Conservation (phyloP, 2,113 vertebrate species). For the Telmatochromis sp. region DNA sequence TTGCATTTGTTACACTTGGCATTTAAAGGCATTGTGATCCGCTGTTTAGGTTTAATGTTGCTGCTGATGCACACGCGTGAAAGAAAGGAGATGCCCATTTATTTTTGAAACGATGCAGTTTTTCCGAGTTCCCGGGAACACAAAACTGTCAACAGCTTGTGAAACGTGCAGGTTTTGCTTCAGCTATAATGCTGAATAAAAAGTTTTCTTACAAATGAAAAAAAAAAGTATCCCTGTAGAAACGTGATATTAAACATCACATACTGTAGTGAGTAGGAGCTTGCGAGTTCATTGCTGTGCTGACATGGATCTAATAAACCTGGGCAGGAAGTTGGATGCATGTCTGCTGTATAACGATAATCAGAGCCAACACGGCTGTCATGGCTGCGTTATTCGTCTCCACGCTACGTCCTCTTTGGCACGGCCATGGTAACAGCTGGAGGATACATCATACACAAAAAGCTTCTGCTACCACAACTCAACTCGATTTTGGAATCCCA, state of each 20-base stretch:
- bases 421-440: background rate
- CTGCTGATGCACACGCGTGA: background rate
- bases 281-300: background rate
- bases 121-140: background rate
- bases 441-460: background rate
- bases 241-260: background rate
- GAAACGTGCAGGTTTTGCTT: background rate
- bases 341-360: background rate
- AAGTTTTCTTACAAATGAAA: background rate
- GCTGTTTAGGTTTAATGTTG: background rate
- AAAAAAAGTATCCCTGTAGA: accelerated
- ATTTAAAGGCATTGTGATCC: background rate
- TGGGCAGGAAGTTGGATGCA: background rate
- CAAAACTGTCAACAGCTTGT: background rate
- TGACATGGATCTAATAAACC: background rate
- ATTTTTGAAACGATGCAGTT: background rate
- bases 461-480: background rate
- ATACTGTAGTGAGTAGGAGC: background rate
- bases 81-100: background rate
- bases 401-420: background rate
- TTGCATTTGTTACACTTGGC: background rate
- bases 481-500: background rate
- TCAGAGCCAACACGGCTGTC: background rate
- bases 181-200: too few species aligned
- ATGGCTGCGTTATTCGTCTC: accelerated